Percentiles rank a stretch among this genome's conserved stretches.
These are phyloP conservation scores for Noctuana brunneofusca DNA, from an alignment of 2,888 invertebrate species.

Conservation along the genomic window DNA sequence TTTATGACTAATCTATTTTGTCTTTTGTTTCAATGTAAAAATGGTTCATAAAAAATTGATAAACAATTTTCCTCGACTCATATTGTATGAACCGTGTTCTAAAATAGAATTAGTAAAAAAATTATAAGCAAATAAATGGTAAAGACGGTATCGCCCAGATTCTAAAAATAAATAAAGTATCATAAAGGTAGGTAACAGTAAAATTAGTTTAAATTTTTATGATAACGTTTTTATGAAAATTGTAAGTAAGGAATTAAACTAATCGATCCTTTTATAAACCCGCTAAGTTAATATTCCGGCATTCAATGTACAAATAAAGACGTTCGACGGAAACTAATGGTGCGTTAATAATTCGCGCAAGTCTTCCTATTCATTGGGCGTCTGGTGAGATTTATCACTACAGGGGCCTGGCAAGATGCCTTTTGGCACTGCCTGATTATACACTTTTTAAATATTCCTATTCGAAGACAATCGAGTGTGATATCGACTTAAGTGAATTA, in stretches of 20 bases:
- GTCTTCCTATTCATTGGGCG: slow-evolving; percentile 73
- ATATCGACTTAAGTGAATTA: slow-evolving; percentile 20
- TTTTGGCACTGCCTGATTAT: slow-evolving; percentile 59
- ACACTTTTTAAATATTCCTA: slow-evolving; percentile 37
- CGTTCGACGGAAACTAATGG: slow-evolving; percentile 74
- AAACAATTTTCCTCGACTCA: no score
- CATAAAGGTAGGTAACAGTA: background rate
- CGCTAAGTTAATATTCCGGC: slow-evolving; percentile 21
- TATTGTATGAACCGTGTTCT: no score
- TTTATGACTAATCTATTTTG: no score
- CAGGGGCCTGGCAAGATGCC: slow-evolving; percentile 79
- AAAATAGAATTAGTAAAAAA: no score
- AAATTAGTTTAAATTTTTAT: background rate
- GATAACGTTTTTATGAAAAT: background rate
- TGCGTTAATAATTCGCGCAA: slow-evolving; percentile 77
- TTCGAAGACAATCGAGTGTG: slow-evolving; percentile 34
- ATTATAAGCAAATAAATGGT: no score
- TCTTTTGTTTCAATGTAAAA: no score
- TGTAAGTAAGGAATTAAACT: background rate
- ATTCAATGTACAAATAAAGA: slow-evolving; percentile 57
- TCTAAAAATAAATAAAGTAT: no score
- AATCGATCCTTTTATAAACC: slow-evolving; percentile 17
- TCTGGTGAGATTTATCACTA: slow-evolving; percentile 75
- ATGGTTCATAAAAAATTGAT: no score
- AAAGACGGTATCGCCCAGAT: no score